These are phyloP conservation scores for Neoniphon sammara DNA, from an alignment of 2,797 vertebrate species.

Conservation along the genomic window DNA sequence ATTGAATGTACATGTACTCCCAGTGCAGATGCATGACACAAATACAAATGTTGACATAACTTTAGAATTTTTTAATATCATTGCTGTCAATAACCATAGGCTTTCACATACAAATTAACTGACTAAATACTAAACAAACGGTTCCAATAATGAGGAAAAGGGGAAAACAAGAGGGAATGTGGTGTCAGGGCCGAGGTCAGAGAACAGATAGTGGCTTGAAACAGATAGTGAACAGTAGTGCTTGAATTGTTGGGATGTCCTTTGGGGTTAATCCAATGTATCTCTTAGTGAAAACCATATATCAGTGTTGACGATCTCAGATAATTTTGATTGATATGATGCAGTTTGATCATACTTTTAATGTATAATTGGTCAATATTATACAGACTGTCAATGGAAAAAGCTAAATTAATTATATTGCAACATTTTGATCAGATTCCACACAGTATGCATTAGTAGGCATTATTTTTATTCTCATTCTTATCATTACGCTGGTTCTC, in stretches of 20 bases:
- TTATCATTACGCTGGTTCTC: too few species aligned
- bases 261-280: neutral
- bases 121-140: neutral
- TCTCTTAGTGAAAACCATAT: too few species aligned
- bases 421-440: too few species aligned
- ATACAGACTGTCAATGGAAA: slow-evolving; percentile 1
- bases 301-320: too few species aligned
- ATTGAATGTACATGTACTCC: too few species aligned
- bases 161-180: slow-evolving; percentile 4
- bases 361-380: neutral
- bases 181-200: slow-evolving; percentile 29
- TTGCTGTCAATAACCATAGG: neutral
- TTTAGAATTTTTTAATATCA: neutral
- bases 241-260: slow-evolving; percentile 50
- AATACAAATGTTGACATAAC: too few species aligned
- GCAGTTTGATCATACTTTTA: too few species aligned
- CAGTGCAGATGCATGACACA: too few species aligned
- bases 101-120: neutral
- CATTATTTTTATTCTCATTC: too few species aligned
- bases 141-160: neutral
- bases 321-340: too few species aligned
- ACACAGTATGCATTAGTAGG: too few species aligned
- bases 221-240: slow-evolving; percentile 39
- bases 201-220: slow-evolving; percentile 35
- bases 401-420: too few species aligned